Conservation (phyloP, 2,888 invertebrate genomes). For the Galerucella pusilla region DNA sequence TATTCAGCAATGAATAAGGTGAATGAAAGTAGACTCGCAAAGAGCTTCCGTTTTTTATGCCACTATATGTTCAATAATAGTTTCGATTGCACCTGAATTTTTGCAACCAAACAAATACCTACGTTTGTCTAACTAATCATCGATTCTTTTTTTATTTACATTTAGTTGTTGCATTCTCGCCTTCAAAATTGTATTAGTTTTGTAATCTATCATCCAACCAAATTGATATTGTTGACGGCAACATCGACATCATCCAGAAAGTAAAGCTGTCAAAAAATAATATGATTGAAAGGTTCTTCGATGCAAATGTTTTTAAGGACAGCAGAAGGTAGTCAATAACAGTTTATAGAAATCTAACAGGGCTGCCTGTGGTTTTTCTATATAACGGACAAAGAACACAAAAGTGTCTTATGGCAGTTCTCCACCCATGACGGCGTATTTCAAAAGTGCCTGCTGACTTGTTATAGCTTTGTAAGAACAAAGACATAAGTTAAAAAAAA, state of each 20-base stretch:
- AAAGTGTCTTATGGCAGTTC: constrained; percentile 43
- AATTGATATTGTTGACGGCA: constrained; percentile 1
- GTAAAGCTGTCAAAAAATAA: constrained; percentile 33
- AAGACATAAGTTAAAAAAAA: constrained; percentile 7
- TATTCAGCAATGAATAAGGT: too few species aligned
- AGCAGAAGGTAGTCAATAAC: constrained; percentile 47
- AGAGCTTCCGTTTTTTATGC: too few species aligned
- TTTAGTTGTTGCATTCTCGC: background rate
- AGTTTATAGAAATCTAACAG: constrained; percentile 50
- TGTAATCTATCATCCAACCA: background rate
- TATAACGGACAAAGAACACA: constrained; percentile 36
- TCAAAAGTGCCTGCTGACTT: constrained; percentile 46
- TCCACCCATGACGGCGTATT: constrained; percentile 41
- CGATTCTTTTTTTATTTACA: background rate
- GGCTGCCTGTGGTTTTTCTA: constrained; percentile 45
- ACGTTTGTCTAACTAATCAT: too few species aligned
- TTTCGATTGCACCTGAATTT: too few species aligned
- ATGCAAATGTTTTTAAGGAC: constrained; percentile 47
- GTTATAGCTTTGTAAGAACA: constrained; percentile 41
- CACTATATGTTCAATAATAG: too few species aligned
- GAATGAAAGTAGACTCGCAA: too few species aligned
- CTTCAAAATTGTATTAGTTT: background rate
- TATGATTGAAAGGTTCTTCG: constrained; percentile 50
- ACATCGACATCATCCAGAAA: background rate
- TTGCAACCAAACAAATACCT: too few species aligned